These are phyloP conservation scores for Geophilus truncorum DNA, from an alignment of 2,888 invertebrate species.

Conservation along the genomic window DNA sequence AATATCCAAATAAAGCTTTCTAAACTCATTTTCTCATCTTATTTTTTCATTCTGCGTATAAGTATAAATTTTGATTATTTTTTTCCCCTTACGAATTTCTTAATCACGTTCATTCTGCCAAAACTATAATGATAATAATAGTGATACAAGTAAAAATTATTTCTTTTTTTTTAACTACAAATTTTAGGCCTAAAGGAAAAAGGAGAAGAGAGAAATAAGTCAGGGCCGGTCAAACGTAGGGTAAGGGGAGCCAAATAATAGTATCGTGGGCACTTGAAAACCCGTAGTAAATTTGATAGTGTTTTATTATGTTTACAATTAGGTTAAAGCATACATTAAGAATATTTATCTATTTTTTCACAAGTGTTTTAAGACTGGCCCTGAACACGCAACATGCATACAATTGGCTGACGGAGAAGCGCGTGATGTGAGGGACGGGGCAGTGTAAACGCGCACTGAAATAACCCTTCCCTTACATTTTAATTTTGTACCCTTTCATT, in stretches of 20 bases:
- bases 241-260: neutral
- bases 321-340: neutral
- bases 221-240: neutral
- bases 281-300: neutral
- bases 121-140: too few species aligned
- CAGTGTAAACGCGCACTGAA: neutral
- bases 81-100: neutral
- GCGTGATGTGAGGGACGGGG: slow-evolving; percentile 1
- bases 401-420: neutral
- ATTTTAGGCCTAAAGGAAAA: neutral
- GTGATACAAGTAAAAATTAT: neutral
- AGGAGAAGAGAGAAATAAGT: neutral
- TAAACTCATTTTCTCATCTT: neutral
- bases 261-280: neutral
- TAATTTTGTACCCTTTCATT: neutral
- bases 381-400: neutral
- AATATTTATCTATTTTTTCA: neutral
- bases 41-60: neutral
- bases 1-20: neutral
- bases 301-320: neutral
- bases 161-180: neutral
- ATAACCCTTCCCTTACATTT: neutral
- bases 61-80: neutral
- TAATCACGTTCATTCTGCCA: neutral
- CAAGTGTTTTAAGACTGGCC: neutral